Conservation (phyloP, 2,797 vertebrate species). For the Sebastiscus albofasciatus region DNA sequence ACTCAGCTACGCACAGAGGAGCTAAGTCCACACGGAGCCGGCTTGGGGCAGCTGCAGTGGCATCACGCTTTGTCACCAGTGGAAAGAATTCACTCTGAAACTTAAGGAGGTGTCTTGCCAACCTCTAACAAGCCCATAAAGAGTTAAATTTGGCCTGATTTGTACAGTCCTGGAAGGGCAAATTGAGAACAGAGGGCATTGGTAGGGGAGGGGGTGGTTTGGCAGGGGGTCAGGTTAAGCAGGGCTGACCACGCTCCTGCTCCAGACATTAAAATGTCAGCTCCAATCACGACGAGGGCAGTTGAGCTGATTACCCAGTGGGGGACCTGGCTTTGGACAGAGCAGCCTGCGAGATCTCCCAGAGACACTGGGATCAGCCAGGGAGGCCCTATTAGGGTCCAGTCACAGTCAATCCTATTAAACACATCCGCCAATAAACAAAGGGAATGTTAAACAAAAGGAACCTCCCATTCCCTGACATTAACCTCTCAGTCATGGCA, state of each 20-base stretch:
- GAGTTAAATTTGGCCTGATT: slow-evolving; percentile 89
- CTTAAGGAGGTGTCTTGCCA: slow-evolving; percentile 70
- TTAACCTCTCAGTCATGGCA: slow-evolving; percentile 82
- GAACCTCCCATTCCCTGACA: slow-evolving; percentile 85
- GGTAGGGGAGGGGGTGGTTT: slow-evolving; percentile 49
- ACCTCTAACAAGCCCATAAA: slow-evolving; percentile 86
- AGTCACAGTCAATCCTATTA: slow-evolving; percentile 89
- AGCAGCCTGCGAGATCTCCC: slow-evolving; percentile 79
- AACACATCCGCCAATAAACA: slow-evolving; percentile 89
- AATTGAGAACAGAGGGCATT: slow-evolving; percentile 83
- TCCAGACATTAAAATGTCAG: slow-evolving; percentile 90
- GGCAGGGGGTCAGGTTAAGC: slow-evolving; percentile 85
- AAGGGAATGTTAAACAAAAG: slow-evolving; percentile 89
- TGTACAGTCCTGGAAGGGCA: slow-evolving; percentile 84
- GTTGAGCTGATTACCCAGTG: slow-evolving; percentile 85
- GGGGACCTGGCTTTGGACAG: slow-evolving; percentile 81
- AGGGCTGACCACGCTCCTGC: slow-evolving; percentile 84
- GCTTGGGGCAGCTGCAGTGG: slow-evolving; percentile 23
- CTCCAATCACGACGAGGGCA: slow-evolving; percentile 85
- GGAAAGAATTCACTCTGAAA: slow-evolving; percentile 78
- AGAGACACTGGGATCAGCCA: slow-evolving; percentile 80
- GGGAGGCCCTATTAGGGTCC: slow-evolving; percentile 83
- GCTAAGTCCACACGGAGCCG: slow-evolving; percentile 66
- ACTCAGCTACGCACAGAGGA: slow-evolving; percentile 64
- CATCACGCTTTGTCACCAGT: slow-evolving; percentile 43